phyloP scores from a whole-genome alignment of 2,797 vertebrate genomes.

The Petrocephalus sullivani region DNA sequence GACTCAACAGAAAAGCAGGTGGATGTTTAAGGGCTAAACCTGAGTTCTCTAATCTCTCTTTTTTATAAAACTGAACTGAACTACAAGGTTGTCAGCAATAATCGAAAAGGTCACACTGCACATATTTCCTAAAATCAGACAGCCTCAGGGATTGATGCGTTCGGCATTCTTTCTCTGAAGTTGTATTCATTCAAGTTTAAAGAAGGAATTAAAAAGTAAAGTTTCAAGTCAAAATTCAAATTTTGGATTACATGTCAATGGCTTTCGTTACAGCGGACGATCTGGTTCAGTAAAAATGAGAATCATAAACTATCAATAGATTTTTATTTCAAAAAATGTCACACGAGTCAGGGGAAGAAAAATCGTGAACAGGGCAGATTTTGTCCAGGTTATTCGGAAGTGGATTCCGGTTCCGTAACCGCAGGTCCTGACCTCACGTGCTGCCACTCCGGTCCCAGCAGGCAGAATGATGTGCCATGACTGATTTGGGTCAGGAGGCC shows the following conservation, averaged over 20 bases:
- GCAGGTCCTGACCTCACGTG: not conserved
- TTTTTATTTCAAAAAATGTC: not conserved
- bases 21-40: conserved; percentile 52
- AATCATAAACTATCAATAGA: not conserved
- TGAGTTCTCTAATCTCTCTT: conserved; percentile 56
- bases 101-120: not conserved
- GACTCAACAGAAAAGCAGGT: not conserved
- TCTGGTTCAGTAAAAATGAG: not conserved
- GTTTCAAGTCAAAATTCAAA: not conserved
- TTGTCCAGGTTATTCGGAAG: not conserved
- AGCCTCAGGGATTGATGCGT: not conserved
- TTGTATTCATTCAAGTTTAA: conserved; percentile 3
- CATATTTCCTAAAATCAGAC: not conserved
- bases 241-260: not conserved
- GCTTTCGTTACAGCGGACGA: not conserved
- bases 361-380: not conserved
- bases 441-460: not conserved
- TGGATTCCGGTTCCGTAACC: not conserved
- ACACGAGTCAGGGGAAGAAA: not conserved
- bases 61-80: not conserved
- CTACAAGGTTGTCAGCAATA: not conserved
- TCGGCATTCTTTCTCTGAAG: not conserved
- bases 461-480: not conserved
- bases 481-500: not conserved
- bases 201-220: not conserved